phyloP scores from a whole-genome alignment of 2,888 invertebrate species.

The Melanostoma mellinum region DNA sequence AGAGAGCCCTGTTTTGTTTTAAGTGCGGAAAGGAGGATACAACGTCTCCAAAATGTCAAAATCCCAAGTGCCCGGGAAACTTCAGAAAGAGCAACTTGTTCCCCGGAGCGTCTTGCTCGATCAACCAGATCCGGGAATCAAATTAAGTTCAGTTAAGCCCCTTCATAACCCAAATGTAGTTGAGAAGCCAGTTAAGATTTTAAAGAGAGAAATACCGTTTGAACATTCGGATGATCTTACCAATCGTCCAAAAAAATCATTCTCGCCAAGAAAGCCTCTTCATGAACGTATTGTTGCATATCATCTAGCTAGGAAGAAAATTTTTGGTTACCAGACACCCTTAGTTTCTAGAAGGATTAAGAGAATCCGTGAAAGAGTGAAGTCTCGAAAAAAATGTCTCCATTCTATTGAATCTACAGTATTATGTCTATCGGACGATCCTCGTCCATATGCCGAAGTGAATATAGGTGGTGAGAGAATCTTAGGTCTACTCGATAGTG shows the following conservation, averaged over 20 bases:
- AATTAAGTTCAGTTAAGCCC: background rate
- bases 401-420: background rate
- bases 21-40: constrained; percentile 4
- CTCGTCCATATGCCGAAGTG: constrained; percentile 13
- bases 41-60: background rate
- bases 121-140: background rate
- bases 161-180: background rate
- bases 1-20: background rate
- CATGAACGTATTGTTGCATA: constrained; percentile 10
- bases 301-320: background rate
- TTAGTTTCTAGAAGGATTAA: background rate
- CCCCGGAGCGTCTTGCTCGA: background rate
- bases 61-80: background rate
- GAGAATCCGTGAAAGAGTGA: background rate
- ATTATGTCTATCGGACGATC: background rate
- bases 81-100: background rate
- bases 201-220: background rate
- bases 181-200: constrained; percentile 2
- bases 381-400: background rate
- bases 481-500: constrained; percentile 18
- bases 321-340: background rate
- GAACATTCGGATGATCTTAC: background rate
- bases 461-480: background rate
- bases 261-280: background rate
- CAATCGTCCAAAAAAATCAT: background rate